Percentiles rank a stretch among this genome's conserved stretches.
Conservation (phyloP, 1,140 invertebrate genomes). For the Heliconius hermathena region DNA sequence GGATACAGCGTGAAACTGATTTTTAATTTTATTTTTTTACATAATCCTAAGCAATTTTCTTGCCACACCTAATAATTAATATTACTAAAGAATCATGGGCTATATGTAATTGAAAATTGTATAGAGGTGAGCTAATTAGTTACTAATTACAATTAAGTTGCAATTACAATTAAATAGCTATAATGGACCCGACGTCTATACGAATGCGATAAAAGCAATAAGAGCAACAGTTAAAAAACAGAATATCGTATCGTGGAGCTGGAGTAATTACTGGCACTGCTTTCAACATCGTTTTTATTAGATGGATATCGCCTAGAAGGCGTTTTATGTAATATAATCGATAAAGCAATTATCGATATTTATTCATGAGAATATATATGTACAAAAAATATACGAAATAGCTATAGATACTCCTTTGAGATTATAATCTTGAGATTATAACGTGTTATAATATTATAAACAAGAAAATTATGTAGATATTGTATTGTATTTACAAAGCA, state of each 20-base stretch:
- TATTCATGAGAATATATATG: not conserved
- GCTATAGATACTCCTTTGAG: not conserved
- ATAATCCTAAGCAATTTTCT: not conserved
- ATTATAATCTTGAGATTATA: not conserved
- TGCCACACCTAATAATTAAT: not conserved
- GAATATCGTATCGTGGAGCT: not conserved
- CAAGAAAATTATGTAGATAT: not conserved
- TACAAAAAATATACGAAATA: not conserved
- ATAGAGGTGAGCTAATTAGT: slow-evolving; percentile 15
- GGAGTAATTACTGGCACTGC: not conserved
- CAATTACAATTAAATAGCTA: slow-evolving; percentile 14
- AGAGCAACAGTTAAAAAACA: not conserved
- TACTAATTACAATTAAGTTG: slow-evolving; percentile 15
- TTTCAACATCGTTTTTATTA: slow-evolving; percentile 14
- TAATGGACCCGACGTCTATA: slow-evolving; percentile 12
- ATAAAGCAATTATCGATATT: slow-evolving; percentile 9
- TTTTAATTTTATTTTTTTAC: not conserved
- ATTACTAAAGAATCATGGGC: not conserved
- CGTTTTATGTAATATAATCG: slow-evolving; percentile 3
- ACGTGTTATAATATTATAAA: not conserved
- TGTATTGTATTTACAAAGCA: not conserved
- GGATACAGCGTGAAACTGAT: too few relatives aligned
- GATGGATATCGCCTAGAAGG: not conserved
- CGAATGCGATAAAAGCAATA: slow-evolving; percentile 13
- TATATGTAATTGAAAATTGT: slow-evolving; percentile 11